phyloP scores from a whole-genome alignment of 2,888 invertebrate species.

The Agonopterix alstromeriana region DNA sequence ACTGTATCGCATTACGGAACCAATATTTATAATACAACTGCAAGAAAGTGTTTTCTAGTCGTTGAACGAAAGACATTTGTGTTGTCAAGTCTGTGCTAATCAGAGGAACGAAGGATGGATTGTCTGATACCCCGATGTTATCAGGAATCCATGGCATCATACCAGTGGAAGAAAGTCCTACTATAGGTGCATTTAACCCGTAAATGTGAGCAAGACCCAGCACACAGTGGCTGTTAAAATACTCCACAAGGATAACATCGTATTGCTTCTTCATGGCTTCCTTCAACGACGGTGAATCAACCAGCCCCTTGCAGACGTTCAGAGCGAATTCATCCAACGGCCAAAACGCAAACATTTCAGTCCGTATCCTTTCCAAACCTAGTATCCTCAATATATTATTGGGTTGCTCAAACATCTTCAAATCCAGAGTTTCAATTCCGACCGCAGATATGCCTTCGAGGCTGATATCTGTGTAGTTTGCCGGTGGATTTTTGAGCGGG shows the following conservation, averaged over 20 bases:
- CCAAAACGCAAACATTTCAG: conserved; percentile 36
- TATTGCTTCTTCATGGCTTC: conserved; percentile 65
- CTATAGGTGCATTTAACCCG: conserved; percentile 66
- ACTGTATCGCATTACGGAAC: conserved; percentile 43
- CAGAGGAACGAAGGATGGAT: conserved; percentile 73
- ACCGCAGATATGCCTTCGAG: conserved; percentile 51
- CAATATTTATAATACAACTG: conserved; percentile 42
- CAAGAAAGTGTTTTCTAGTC: conserved; percentile 53
- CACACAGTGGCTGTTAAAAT: conserved; percentile 80
- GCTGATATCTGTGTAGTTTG: conserved; percentile 60
- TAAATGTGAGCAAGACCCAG: conserved; percentile 76
- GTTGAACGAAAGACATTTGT: conserved; percentile 68
- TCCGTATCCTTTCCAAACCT: conserved; percentile 35
- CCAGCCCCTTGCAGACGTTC: conserved; percentile 49
- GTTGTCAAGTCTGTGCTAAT: conserved; percentile 64
- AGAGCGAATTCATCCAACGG: conserved; percentile 46
- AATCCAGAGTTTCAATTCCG: conserved; percentile 49
- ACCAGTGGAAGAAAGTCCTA: conserved; percentile 74
- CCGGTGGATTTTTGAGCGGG: conserved; percentile 62
- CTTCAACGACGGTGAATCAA: conserved; percentile 47
- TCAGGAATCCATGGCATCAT: conserved; percentile 75
- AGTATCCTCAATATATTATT: conserved; percentile 29
- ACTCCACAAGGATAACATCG: conserved; percentile 79
- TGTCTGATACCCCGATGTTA: conserved; percentile 62
- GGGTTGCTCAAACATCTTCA: conserved; percentile 35